Evolutionary conservation across 2,888 invertebrate species (phyloP).

Genomic region (Leptogaster cylindrica): DNA sequence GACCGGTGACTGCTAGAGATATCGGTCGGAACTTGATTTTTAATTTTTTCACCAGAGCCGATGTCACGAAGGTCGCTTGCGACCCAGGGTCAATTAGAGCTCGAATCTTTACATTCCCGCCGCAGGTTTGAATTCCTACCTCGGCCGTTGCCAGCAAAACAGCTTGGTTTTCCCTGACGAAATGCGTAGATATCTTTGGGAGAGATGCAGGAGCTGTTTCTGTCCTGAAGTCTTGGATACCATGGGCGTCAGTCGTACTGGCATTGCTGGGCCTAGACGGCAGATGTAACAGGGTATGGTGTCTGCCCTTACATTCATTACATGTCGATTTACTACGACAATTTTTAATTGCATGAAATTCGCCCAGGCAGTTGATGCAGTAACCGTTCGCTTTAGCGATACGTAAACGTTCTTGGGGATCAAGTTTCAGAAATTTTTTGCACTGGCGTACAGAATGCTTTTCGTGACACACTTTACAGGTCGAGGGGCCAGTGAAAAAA

Average conservation of each 20-base stretch:
- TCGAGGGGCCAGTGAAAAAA: not conserved
- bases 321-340: not conserved
- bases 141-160: not conserved
- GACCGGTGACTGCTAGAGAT: not conserved
- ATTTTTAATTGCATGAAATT: not conserved
- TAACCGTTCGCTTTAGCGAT: not conserved
- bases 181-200: not conserved
- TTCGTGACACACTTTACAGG: not conserved
- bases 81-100: conserved; percentile 9
- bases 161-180: not conserved
- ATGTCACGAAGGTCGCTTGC: not conserved
- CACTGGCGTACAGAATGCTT: not conserved
- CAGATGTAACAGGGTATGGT: not conserved
- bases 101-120: not conserved
- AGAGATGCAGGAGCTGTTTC: not conserved
- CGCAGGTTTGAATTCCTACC: not conserved
- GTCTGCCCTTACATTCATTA: not conserved
- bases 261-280: not conserved
- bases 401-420: not conserved
- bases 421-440: not conserved
- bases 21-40: not conserved
- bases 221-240: not conserved
- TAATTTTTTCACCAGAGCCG: not conserved
- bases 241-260: not conserved
- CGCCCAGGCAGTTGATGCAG: not conserved